Evolutionary conservation across 2,797 vertebrate genomes (phyloP).

Genomic region (Neolamprologus multifasciatus): DNA sequence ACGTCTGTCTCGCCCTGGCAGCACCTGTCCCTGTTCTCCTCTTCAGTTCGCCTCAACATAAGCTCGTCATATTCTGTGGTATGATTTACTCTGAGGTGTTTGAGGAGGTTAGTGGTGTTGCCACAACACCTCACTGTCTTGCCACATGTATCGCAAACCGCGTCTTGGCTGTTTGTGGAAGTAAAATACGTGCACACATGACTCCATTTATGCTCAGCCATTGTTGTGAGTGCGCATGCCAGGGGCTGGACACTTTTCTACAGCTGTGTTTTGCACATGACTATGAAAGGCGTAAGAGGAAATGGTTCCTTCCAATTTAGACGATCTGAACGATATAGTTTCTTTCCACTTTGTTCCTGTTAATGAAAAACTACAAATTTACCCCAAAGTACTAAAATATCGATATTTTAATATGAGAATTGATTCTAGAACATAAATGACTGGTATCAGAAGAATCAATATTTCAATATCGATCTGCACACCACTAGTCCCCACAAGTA

Average conservation of each 20-base stretch:
- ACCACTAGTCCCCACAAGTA: background rate
- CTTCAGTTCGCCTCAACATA: no score
- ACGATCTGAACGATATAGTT: fast-evolving
- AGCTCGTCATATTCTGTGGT: no score
- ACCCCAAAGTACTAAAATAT: background rate
- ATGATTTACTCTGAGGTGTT: no score
- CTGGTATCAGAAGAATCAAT: background rate
- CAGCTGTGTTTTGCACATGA: fast-evolving
- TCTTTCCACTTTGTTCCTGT: background rate
- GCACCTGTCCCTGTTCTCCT: no score
- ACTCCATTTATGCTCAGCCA: no score
- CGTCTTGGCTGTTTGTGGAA: fast-evolving
- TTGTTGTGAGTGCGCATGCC: no score
- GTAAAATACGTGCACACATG: fast-evolving
- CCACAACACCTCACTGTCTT: no score
- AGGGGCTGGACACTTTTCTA: no score
- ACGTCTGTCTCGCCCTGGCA: no score
- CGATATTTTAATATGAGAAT: background rate
- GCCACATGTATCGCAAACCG: no score
- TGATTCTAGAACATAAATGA: background rate
- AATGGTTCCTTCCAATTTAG: no score
- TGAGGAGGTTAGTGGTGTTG: no score
- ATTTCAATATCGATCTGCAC: background rate
- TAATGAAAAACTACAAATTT: background rate
- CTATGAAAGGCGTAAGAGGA: background rate